These are phyloP conservation scores for Stichopus horrens DNA, from an alignment of 53 echinoderm and acorn worm species.

Conservation along the genomic window DNA sequence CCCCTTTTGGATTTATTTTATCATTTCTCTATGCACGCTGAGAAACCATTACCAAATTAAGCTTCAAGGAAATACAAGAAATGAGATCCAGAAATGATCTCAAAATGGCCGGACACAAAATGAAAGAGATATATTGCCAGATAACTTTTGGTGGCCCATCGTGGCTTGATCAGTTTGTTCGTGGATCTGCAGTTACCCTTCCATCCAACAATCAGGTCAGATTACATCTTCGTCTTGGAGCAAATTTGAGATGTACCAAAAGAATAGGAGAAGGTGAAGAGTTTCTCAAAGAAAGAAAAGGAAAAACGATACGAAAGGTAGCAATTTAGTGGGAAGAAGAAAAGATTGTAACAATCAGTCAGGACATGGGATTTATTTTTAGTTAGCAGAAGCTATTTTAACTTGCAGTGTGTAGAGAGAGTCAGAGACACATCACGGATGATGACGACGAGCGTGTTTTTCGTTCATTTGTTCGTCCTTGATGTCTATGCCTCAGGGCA, in stretches of 20 bases:
- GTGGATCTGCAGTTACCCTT: background rate
- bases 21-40: background rate
- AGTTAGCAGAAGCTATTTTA: too few species aligned
- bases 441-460: too few species aligned
- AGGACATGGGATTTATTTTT: too few species aligned
- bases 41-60: background rate
- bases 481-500: too few species aligned
- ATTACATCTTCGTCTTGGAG: background rate
- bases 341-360: too few species aligned
- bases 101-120: background rate
- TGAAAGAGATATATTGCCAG: background rate
- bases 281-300: background rate
- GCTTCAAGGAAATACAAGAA: background rate
- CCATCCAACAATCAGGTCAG: background rate
- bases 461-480: too few species aligned
- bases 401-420: too few species aligned
- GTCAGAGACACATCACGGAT: too few species aligned
- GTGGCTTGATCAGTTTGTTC: background rate
- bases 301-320: background rate
- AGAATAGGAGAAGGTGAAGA: background rate
- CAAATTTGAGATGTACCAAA: background rate
- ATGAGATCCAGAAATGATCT: background rate
- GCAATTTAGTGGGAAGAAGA: background rate
- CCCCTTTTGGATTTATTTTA: background rate
- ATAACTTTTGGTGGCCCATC: background rate